Evolutionary conservation across 2,113 vertebrate genomes (phyloP).

Genomic region (Eublepharis macularius): DNA sequence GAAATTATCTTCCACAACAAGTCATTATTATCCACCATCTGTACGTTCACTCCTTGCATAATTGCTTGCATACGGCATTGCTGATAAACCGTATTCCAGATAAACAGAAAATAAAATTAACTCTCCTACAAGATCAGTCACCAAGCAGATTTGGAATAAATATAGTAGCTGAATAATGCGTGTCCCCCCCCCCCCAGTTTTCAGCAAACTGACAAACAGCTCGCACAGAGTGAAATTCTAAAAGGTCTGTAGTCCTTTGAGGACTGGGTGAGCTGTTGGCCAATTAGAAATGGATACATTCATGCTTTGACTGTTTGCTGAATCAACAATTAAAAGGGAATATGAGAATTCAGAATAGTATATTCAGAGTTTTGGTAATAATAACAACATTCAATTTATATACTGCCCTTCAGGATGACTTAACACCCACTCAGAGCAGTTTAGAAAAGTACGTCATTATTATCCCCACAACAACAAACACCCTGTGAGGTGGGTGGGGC

Average conservation of each 20-base stretch:
- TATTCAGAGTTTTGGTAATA: not conserved
- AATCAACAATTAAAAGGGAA: constrained; percentile 60
- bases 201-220: constrained; percentile 75
- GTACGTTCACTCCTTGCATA: constrained; percentile 66
- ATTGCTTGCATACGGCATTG: constrained; percentile 71
- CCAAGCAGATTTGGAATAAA: constrained; percentile 70
- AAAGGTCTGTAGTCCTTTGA: constrained; percentile 56
- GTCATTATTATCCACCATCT: constrained; percentile 75
- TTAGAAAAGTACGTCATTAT: too few species aligned
- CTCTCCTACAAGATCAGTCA: constrained; percentile 68
- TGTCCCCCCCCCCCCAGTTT: constrained; percentile 56
- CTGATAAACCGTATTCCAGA: constrained; percentile 74
- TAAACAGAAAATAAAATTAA: constrained; percentile 82
- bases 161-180: constrained; percentile 62
- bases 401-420: too few species aligned
- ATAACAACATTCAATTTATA: too few species aligned
- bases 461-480: too few species aligned
- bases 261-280: constrained; percentile 56
- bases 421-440: too few species aligned
- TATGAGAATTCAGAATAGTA: constrained; percentile 53
- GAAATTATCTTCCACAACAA: constrained; percentile 70
- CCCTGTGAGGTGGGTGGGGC: too few species aligned
- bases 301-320: constrained; percentile 35
- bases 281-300: constrained; percentile 56
- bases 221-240: constrained; percentile 72